These are phyloP conservation scores for Menidia menidia DNA, from an alignment of 2,797 vertebrate genomes.

Conservation along the genomic window DNA sequence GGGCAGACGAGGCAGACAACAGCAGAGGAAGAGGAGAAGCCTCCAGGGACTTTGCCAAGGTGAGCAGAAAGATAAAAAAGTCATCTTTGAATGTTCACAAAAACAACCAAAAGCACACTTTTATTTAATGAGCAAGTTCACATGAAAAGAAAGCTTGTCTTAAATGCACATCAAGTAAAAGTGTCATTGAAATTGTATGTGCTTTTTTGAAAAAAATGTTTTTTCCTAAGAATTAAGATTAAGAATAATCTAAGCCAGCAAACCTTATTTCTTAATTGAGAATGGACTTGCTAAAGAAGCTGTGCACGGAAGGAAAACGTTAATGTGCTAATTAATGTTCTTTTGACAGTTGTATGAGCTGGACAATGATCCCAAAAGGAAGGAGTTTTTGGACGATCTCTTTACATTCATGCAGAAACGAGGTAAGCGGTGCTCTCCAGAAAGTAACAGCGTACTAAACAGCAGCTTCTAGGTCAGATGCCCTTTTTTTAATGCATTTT, in stretches of 20 bases:
- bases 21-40: conserved; percentile 91
- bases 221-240: too few species aligned
- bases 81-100: conserved; percentile 5
- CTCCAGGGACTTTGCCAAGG: conserved; percentile 97
- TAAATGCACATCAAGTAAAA: conserved; percentile 1
- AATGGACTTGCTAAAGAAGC: background rate
- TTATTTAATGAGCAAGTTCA: background rate
- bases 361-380: conserved; percentile 93
- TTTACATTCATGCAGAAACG: conserved; percentile 99
- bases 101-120: background rate
- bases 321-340: conserved; percentile 17
- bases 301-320: too few species aligned
- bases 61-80: conserved; percentile 65
- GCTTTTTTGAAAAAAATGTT: too few species aligned
- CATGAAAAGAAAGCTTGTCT: background rate
- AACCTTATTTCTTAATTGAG: background rate
- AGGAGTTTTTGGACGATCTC: conserved; percentile 95
- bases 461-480: background rate
- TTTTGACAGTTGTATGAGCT: conserved; percentile 90
- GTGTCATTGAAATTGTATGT: too few species aligned
- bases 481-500: conserved; percentile 1
- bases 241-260: background rate
- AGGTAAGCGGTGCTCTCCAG: conserved; percentile 70
- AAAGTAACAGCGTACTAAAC: background rate
- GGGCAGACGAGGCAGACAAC: conserved; percentile 91